These are phyloP conservation scores for Schizaphis graminum DNA, from an alignment of 2,888 invertebrate genomes.

Conservation along the genomic window DNA sequence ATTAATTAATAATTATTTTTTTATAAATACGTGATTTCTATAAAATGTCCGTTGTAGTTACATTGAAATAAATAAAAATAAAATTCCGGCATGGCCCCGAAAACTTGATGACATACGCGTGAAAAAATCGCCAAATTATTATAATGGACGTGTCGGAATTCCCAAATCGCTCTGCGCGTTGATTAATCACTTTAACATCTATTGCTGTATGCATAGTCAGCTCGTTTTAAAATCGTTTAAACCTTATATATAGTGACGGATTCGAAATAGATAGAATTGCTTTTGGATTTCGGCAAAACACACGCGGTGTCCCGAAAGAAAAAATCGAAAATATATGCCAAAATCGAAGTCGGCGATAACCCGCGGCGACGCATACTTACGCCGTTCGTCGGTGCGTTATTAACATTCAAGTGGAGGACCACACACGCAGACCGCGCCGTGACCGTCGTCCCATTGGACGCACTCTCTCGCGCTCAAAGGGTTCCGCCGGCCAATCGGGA, in stretches of 20 bases:
- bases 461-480: neutral
- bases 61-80: neutral
- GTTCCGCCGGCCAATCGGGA: neutral
- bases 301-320: neutral
- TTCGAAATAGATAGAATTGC: neutral
- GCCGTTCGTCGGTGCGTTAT: neutral
- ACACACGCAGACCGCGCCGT: neutral
- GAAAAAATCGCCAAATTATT: neutral
- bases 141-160: neutral
- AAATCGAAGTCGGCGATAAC: neutral
- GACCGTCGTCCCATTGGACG: neutral
- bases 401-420: neutral
- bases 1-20: neutral
- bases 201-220: too few relatives aligned
- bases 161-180: neutral
- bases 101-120: neutral
- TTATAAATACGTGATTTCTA: neutral
- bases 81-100: neutral
- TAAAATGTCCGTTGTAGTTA: neutral
- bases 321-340: neutral
- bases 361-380: neutral
- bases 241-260: neutral
- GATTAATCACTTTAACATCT: neutral
- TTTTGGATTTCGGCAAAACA: neutral
- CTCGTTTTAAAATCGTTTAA: neutral